Evolutionary conservation across 2,888 invertebrate species (phyloP), one percentile per base, ranked within the genome.

Genomic region (Euclidia mi): DNA sequence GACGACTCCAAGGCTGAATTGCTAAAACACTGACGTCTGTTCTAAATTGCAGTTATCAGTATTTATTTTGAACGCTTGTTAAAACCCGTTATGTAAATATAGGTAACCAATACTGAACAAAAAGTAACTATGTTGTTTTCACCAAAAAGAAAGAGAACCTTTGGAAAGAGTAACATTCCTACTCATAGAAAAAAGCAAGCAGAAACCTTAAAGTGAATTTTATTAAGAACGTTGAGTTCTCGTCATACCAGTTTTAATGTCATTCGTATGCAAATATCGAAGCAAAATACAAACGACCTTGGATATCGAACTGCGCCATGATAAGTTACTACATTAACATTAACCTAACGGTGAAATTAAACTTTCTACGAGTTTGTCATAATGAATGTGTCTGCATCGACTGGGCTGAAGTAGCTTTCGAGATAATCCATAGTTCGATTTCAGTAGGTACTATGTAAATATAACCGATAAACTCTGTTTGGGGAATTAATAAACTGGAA

Each of bases 281-380:
- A 70, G 71, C 60, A 72, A 77, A 80, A 76, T 72, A 64, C 51
- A 28, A 49, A 73, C 79, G 85, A 72, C 88, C 87, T 89, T 89
- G 85, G 79, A 80, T 80, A 79, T 78, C 83, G 83, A 87, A 88
- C 84, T 84, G 68, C 77, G 84, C 78, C 81, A 79, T 71, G 63
- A 67, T 76, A 71, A 71, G 71, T 69, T 59, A 61, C 56, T 65
- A 56, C 81, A 87, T 83, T 84, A 79, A 82, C 83, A 86, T 89
- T 80, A 82, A 81, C 74, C 80, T 81, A 84, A 84, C 82, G 79
- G 76, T 75, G 87, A 89, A 89, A 90, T 78, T 76, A 73, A 82
- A 87, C 90, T 91, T 91, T 91, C 91, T 89, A 89, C 82, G 78
- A 70, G 72, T 78, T 80, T 6, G 84, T 79, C 79, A 81, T n/a